Conservation (phyloP, 2,113 vertebrate genomes). For the Scophthalmus maximus region DNA sequence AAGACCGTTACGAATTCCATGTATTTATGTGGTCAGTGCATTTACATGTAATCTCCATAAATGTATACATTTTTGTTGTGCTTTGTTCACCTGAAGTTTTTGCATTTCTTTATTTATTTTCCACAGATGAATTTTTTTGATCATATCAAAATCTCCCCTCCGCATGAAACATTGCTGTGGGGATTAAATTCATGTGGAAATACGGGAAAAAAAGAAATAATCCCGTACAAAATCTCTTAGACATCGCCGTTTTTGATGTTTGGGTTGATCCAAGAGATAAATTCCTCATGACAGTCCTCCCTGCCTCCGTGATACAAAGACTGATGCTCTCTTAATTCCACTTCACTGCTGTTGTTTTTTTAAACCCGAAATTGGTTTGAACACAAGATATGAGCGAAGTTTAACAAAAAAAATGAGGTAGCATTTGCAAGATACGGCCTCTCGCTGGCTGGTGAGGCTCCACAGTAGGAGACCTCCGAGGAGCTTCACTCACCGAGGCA, state of each 20-base stretch:
- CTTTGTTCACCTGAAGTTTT: conserved; percentile 3
- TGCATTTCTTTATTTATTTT: conserved; percentile 14
- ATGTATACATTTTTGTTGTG: neutral
- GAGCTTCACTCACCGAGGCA: conserved; percentile 51
- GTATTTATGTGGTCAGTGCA: neutral
- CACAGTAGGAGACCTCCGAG: conserved; percentile 52
- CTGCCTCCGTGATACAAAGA: conserved; percentile 30
- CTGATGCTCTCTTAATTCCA: conserved; percentile 4
- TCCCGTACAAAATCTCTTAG: conserved; percentile 37
- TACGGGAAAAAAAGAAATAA: conserved; percentile 49
- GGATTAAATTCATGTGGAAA: conserved; percentile 42
- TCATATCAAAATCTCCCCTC: conserved; percentile 28
- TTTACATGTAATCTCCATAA: neutral
- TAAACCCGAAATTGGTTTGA: conserved; percentile 54
- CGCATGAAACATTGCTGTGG: conserved; percentile 12
- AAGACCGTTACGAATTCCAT: neutral
- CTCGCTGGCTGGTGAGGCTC: conserved; percentile 26
- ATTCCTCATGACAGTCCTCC: conserved; percentile 18
- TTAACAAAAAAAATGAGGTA: conserved; percentile 69
- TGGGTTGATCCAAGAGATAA: conserved; percentile 27
- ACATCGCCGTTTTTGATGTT: conserved; percentile 17
- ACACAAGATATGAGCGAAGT: conserved; percentile 57
- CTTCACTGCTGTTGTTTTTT: conserved; percentile 19
- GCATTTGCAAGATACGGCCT: conserved; percentile 43
- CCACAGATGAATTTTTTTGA: conserved; percentile 1